These are phyloP conservation scores for Sarcophaga peregrina DNA, from an alignment of 1,140 invertebrate genomes.

Conservation along the genomic window DNA sequence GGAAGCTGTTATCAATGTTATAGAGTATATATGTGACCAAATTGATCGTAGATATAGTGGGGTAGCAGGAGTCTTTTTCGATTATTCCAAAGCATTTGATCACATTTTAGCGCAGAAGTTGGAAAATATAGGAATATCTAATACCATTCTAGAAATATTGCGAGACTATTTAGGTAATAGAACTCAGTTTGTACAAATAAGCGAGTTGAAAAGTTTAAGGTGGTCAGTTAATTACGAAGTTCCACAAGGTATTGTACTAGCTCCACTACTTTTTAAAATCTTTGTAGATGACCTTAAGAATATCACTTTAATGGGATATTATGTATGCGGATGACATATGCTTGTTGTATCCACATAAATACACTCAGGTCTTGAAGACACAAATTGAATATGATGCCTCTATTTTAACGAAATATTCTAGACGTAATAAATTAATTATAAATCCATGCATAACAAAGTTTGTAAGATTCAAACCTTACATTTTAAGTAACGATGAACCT, in stretches of 20 bases:
- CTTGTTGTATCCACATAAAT: not conserved
- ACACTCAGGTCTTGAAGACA: too few species aligned
- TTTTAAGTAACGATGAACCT: not conserved
- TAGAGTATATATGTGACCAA: not conserved
- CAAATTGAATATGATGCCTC: too few species aligned
- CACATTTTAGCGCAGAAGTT: not conserved
- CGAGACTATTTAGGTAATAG: not conserved
- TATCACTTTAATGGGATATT: not conserved
- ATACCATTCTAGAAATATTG: not conserved
- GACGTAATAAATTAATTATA: too few species aligned
- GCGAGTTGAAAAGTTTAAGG: too few species aligned
- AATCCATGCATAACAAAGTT: too few species aligned
- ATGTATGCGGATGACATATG: not conserved
- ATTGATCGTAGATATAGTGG: not conserved
- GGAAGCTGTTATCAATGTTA: not conserved
- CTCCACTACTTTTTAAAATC: not conserved
- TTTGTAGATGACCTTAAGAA: too few species aligned
- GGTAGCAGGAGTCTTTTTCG: constrained; percentile 5
- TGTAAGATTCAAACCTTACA: too few species aligned
- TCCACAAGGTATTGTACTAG: not conserved
- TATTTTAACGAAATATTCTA: too few species aligned
- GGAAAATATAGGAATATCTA: not conserved
- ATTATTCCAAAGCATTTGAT: not conserved
- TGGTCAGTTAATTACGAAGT: not conserved
- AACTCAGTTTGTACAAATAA: not conserved